Evolutionary conservation across 1,140 invertebrate species (phyloP).

Genomic region (Oryctes rhinoceros): DNA sequence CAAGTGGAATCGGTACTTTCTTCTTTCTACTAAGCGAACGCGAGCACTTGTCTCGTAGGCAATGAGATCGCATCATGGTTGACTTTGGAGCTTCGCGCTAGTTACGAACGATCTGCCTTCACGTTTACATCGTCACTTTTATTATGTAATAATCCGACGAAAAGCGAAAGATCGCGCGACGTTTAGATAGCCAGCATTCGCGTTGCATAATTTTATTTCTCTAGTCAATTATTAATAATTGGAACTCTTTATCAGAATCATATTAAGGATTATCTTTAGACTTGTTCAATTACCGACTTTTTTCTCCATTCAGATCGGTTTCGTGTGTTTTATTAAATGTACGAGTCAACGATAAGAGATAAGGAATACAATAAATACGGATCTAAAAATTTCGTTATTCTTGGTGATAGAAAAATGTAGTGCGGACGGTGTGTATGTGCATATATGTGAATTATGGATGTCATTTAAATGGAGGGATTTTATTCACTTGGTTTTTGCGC

Average conservation of each 20-base stretch:
- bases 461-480: background rate
- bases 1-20: constrained; percentile 6
- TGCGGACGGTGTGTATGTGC: background rate
- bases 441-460: background rate
- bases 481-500: too few relatives aligned
- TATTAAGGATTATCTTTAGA: too few relatives aligned
- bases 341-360: background rate
- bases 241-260: too few relatives aligned
- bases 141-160: background rate
- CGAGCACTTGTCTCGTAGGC: background rate
- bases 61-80: background rate
- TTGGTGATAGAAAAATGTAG: background rate
- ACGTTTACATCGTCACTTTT: background rate
- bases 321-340: too few relatives aligned
- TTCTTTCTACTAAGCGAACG: background rate
- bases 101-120: background rate
- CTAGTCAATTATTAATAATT: too few relatives aligned
- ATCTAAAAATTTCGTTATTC: background rate
- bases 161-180: background rate
- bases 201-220: too few relatives aligned
- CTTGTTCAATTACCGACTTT: too few relatives aligned
- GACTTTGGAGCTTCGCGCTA: constrained; percentile 16
- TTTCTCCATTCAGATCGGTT: too few relatives aligned
- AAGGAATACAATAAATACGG: constrained; percentile 9
- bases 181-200: too few relatives aligned